Evolutionary conservation across 2,113 vertebrate species (phyloP), one percentile per base, ranked within the genome.

Genomic region (Alces alces): DNA sequence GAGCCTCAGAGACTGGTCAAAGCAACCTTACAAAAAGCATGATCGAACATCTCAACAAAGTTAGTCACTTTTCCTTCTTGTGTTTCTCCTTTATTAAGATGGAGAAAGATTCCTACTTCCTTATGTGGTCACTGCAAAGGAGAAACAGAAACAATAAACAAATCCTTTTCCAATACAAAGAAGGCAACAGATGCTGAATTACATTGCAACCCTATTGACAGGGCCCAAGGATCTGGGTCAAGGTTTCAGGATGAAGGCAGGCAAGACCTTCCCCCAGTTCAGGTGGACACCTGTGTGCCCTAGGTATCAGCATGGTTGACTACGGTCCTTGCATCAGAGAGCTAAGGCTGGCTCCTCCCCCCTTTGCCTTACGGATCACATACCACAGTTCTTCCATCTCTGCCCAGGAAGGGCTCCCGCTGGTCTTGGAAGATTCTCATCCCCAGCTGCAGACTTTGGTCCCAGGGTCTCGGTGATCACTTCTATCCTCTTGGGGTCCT

Each of bases 381-480:
- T 89, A 97, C 98, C 82, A 92, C 66, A 80, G 89, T 93, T 86
- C 28, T 96, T 93, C 95, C 43, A 86, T 55, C 39, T 66, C 89
- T 91, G 97, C 58, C 97, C 57, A 0, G 89, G 80, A 89, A 50
- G 52, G 47, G 4, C 5, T 94, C 89, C 98, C 21, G 97, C 91
- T 50, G 90, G 88, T 93, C 93, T 97, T 58, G 84, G 73, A 0
- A 25, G 66, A 87, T 86, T n/a, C 58, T 4, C 61, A 66, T 83
- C 97, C 79, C 79, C 17, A 52, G 76, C 43, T 33, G 52, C 83
- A 92, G 98, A 21, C 73, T 89, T 96, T 85, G 98, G 97, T 45
- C 89, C 92, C 91, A 86, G 14, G 19, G 85, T 85, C 64, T 98
- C 96, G 1, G 97, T 83, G 54, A 92, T 90, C 27, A 23, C 82